Conservation (phyloP, 2,888 invertebrate genomes). For the Hydrotaea diabolus region DNA sequence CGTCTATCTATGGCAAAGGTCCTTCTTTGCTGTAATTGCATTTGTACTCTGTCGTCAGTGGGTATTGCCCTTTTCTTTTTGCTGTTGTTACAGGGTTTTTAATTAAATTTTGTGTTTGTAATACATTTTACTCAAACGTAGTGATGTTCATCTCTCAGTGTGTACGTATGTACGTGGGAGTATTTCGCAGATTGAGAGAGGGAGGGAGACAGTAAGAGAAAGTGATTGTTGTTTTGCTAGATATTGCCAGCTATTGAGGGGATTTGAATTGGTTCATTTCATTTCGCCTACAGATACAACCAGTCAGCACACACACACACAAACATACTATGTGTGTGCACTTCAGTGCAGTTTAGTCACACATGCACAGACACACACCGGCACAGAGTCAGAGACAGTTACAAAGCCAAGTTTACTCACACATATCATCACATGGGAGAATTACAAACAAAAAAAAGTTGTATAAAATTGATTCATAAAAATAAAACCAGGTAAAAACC, state of each 20-base stretch:
- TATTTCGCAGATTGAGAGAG: neutral
- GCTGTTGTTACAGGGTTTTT: constrained; percentile 54
- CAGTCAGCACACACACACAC: neutral
- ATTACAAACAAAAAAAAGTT: neutral
- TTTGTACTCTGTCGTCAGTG: constrained; percentile 35
- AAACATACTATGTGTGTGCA: too few species aligned
- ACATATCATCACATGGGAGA: constrained; percentile 19
- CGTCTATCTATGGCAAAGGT: neutral
- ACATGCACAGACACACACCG: neutral
- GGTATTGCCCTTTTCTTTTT: constrained; percentile 17
- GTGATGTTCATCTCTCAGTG: neutral
- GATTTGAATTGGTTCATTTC: constrained; percentile 28
- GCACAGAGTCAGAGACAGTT: neutral
- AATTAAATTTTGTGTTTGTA: constrained; percentile 57
- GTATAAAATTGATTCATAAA: constrained; percentile 52
- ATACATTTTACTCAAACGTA: constrained; percentile 38
- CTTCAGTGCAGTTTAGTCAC: neutral
- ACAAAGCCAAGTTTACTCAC: neutral
- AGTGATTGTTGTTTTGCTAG: neutral
- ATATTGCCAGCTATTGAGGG: constrained; percentile 16
- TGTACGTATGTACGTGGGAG: constrained; percentile 23
- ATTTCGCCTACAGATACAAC: constrained; percentile 1
- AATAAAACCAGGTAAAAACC: constrained; percentile 56
- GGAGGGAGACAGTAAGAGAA: neutral
- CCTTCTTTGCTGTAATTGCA: constrained; percentile 47